phyloP scores from a whole-genome alignment of 2,113 vertebrate species.

The Stegostoma tigrinum region DNA sequence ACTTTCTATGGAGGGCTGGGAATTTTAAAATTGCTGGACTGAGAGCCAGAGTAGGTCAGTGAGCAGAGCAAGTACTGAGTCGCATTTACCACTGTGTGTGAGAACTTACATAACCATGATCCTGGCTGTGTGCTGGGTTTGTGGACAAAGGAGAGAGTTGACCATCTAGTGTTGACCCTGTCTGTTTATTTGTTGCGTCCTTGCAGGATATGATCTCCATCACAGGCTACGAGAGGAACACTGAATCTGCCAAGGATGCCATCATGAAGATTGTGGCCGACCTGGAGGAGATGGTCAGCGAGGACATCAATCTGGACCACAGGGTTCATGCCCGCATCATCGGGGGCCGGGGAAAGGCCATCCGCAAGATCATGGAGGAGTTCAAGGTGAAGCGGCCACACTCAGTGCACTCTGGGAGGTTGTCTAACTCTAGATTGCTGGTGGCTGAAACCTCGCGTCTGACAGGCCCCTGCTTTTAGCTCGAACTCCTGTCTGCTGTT shows the following conservation, averaged over 20 bases:
- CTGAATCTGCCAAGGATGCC: constrained; percentile 57
- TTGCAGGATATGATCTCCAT: constrained; percentile 64
- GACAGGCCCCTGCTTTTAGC: no score
- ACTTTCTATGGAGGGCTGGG: no score
- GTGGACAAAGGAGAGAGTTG: no score
- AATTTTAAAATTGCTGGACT: no score
- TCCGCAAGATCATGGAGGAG: constrained; percentile 74
- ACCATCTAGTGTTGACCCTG: no score
- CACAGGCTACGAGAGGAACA: constrained; percentile 66
- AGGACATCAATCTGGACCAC: constrained; percentile 63
- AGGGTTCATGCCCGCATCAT: constrained; percentile 72
- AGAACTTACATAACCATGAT: background rate
- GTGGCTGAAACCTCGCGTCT: background rate
- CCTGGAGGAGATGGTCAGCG: constrained; percentile 70
- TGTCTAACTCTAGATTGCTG: background rate
- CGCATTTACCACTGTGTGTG: no score
- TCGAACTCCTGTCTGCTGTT: background rate
- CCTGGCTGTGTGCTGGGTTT: background rate
- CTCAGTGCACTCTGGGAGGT: background rate
- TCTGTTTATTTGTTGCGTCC: background rate
- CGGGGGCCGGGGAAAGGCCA: constrained; percentile 63
- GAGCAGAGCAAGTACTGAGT: no score
- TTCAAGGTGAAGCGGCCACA: constrained; percentile 54
- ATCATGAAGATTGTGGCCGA: constrained; percentile 68
- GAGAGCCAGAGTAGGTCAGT: no score